Base-by-base conservation (phyloP, 2,888 invertebrate genomes). In the Cosmorhoe ocellata region DNA sequence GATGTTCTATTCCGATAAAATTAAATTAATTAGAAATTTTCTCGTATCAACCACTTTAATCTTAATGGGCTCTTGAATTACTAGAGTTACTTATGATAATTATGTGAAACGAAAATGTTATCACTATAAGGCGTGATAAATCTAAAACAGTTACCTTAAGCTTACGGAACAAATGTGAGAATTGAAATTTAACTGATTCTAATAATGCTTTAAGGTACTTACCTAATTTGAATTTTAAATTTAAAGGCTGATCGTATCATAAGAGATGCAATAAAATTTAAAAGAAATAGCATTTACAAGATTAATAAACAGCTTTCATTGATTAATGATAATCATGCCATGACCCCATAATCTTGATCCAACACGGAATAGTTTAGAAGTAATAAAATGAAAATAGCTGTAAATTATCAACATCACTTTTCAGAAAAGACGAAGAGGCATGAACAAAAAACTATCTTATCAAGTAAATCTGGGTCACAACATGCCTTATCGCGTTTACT, bases 301-400 rank as follows among this genome's bases (percentile, higher is more conserved):
- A 18, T 27, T n/a, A 2, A 32, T 40, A 33, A 42, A 38, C 53
- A 41, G 41, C 28, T 38, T 56, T 43, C 39, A 36, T 55, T 66
- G 68, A 70, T 72, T 63, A 64, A 69, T 69, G 56, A 53, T 56
- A 45, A 64, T 4, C 24, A 7, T 24, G 24, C 1, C 24, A 7
- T 24, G 24, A 24, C 7, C 24, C 24, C 7, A 24, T 6, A 1
- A 24, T 24, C 24, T 24, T 24, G 5, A 18, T 5, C 2, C 6
- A 6, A 4, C 24, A 24, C 18, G 24, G 2, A 18, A 18, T 18
- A 18, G 5, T 18, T 18, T 2, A 3, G 5, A 5, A 18, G 18
- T n/a, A 18, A 18, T 5, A 3, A 18, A 18, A 18, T 18, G 18
- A 18, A 3, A 2, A 3, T 3, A 18, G 18, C 18, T 18, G 2